phyloP scores from a whole-genome alignment of 2,888 invertebrate species.

The Cerceris rybyensis region DNA sequence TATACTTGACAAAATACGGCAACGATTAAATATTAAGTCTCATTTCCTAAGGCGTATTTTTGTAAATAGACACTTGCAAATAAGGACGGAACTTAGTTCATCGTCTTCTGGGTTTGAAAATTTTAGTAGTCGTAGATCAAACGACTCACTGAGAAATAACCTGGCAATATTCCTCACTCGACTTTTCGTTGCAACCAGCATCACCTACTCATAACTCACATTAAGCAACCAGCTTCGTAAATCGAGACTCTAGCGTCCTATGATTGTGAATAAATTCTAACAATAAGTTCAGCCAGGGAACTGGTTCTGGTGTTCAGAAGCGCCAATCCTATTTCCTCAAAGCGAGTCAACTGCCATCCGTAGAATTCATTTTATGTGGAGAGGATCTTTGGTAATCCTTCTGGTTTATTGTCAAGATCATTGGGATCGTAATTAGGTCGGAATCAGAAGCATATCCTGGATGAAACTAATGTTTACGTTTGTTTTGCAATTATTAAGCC shows the following conservation, averaged over 20 bases:
- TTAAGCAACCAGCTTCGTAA: neutral
- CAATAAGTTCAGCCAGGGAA: neutral
- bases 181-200: neutral
- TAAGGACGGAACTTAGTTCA: neutral
- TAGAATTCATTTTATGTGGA: conserved; percentile 1
- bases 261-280: conserved; percentile 5
- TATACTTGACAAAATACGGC: no score
- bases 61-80: neutral
- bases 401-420: neutral
- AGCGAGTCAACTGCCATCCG: neutral
- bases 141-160: conserved; percentile 10
- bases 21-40: neutral
- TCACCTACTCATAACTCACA: neutral
- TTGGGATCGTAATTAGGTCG: conserved; percentile 1
- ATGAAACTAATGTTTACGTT: no score
- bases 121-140: conserved; percentile 32
- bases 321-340: neutral
- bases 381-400: neutral
- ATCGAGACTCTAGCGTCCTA: neutral
- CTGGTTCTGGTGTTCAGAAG: neutral
- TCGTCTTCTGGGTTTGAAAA: conserved; percentile 16
- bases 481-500: no score
- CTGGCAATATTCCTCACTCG: neutral
- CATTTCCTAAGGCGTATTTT: no score
- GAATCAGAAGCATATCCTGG: neutral